phyloP scores from a whole-genome alignment of 2,113 vertebrate genomes.

The Fregetta grallaria region DNA sequence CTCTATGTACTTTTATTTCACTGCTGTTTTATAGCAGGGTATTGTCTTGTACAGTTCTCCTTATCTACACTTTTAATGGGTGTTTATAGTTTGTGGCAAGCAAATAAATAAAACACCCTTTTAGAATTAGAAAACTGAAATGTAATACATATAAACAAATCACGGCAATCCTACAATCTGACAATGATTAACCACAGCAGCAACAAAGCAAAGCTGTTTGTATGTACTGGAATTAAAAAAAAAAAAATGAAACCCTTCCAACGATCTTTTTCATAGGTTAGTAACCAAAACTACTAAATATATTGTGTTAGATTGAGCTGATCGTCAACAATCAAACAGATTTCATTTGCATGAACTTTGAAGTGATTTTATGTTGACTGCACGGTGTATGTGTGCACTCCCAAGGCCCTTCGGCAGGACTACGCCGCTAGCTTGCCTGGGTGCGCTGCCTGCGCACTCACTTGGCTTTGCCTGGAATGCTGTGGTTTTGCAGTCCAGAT shows the following conservation, averaged over 20 bases:
- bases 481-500: conserved; percentile 61
- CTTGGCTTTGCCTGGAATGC: conserved; percentile 32
- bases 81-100: conserved; percentile 62
- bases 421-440: background rate
- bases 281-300: background rate
- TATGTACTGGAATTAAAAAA: background rate
- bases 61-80: conserved; percentile 33
- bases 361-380: background rate
- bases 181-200: conserved; percentile 44
- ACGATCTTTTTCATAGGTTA: background rate
- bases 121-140: conserved; percentile 46
- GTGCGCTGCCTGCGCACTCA: background rate
- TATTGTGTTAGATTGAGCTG: background rate
- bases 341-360: background rate
- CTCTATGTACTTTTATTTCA: background rate
- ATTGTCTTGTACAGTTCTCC: conserved; percentile 12
- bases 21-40: background rate
- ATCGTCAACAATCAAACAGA: background rate
- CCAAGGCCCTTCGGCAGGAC: background rate
- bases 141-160: conserved; percentile 46
- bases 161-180: conserved; percentile 38
- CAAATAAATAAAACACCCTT: conserved; percentile 50
- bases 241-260: background rate
- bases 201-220: background rate
- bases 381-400: accelerated